A percentile compares a stretch with the other conserved stretches of the same genome.
Evolutionary conservation across 2,113 vertebrate species (phyloP).

Genomic region (Alethe castanea): DNA sequence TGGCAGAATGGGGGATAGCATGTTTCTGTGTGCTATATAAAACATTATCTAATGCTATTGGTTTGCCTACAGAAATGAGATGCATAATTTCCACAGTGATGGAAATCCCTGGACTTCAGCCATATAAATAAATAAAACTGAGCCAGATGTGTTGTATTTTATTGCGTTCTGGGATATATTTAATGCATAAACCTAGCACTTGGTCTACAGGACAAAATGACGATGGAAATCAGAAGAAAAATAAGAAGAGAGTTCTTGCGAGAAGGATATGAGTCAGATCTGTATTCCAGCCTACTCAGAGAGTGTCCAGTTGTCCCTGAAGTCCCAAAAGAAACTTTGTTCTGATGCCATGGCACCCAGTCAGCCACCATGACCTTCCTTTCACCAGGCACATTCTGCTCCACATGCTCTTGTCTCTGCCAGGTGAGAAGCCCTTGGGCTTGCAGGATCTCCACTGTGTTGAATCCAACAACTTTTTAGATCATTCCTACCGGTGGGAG

Average conservation of each 20-base stretch:
- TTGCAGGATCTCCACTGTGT: background rate
- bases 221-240: background rate
- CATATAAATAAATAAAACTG: background rate
- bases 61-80: background rate
- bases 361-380: fast-evolving
- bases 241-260: fast-evolving
- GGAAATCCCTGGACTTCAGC: background rate
- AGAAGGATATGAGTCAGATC: background rate
- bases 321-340: background rate
- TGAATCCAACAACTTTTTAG: background rate
- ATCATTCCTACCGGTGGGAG: background rate
- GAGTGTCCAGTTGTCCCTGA: background rate
- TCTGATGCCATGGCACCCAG: fast-evolving
- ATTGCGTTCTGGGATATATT: background rate
- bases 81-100: background rate
- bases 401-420: background rate
- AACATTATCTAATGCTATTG: background rate
- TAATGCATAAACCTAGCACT: background rate
- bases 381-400: background rate
- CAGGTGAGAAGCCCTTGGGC: background rate
- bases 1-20: background rate
- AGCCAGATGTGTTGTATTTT: background rate
- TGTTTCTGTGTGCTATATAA: background rate
- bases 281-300: background rate
- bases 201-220: background rate